Percentiles rank a stretch among this genome's conserved stretches.
Evolutionary conservation across 2,113 vertebrate species (phyloP).

Genomic region (Speoplatyrhinus poulsoni): DNA sequence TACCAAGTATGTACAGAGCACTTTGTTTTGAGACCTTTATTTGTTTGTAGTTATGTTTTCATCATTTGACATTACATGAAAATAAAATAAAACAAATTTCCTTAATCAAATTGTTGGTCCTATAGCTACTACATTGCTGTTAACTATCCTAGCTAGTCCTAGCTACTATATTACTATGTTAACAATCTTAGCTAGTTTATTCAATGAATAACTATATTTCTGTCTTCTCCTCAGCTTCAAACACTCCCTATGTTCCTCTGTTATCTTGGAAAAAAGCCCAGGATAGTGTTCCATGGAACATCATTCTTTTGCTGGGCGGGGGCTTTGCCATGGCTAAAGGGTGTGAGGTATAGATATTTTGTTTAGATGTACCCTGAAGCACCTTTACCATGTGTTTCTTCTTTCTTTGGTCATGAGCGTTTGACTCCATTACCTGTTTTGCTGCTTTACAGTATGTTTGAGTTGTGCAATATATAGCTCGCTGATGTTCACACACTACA

Average conservation of each 20-base stretch:
- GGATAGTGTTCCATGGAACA: conserved; percentile 92
- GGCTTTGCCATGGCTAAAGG: conserved; percentile 98
- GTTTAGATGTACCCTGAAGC: not conserved
- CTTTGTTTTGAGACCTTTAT: too few relatives aligned
- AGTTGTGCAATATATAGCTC: not conserved
- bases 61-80: too few relatives aligned
- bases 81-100: too few relatives aligned
- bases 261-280: conserved; percentile 92
- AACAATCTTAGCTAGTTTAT: too few relatives aligned
- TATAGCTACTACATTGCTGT: too few relatives aligned
- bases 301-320: conserved; percentile 91
- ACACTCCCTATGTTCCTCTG: conserved; percentile 83
- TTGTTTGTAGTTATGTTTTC: too few relatives aligned
- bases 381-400: not conserved
- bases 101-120: too few relatives aligned
- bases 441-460: too few relatives aligned
- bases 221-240: conserved; percentile 76
- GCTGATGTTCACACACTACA: conserved; percentile 56
- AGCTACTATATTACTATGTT: too few relatives aligned
- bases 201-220: not conserved
- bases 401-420: not conserved
- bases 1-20: too few relatives aligned
- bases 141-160: too few relatives aligned
- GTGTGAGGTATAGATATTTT: conserved; percentile 85
- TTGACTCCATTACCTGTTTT: not conserved